phyloP scores from a whole-genome alignment of 2,888 invertebrate species.

The Parasteatoda lunata region DNA sequence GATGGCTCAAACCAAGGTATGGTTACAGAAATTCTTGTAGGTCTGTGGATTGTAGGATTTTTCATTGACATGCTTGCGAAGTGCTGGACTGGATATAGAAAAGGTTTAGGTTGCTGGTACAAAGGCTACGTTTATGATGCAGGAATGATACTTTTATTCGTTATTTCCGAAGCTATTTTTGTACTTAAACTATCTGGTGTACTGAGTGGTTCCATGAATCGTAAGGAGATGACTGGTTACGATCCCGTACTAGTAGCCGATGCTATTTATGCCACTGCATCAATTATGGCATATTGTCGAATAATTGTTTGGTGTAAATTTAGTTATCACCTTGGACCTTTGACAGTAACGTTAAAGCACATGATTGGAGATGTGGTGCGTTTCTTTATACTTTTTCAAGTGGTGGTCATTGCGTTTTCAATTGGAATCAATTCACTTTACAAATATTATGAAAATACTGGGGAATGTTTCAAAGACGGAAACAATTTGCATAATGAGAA shows the following conservation, averaged over 20 bases:
- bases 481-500: constrained; percentile 27
- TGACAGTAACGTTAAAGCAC: constrained; percentile 73
- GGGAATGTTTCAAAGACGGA: constrained; percentile 22
- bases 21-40: constrained; percentile 47
- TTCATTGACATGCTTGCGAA: constrained; percentile 29
- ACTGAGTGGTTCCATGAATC: constrained; percentile 74
- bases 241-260: constrained; percentile 81
- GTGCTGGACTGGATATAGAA: constrained; percentile 40
- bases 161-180: constrained; percentile 82
- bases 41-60: constrained; percentile 59
- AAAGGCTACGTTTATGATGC: constrained; percentile 47
- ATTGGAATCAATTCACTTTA: constrained; percentile 78
- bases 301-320: constrained; percentile 80
- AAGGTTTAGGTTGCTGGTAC: constrained; percentile 43
- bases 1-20: constrained; percentile 28
- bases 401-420: constrained; percentile 76
- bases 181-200: constrained; percentile 77
- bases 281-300: constrained; percentile 81
- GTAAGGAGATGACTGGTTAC: constrained; percentile 81
- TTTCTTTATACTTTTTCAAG: constrained; percentile 79
- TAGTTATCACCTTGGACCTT: constrained; percentile 80
- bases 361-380: constrained; percentile 66
- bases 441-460: constrained; percentile 79
- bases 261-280: constrained; percentile 81
- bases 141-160: constrained; percentile 65